A percentile compares a stretch with the other conserved stretches of the same genome.
Conservation (phyloP, 2,797 vertebrate genomes). For the Psittacula echo region DNA sequence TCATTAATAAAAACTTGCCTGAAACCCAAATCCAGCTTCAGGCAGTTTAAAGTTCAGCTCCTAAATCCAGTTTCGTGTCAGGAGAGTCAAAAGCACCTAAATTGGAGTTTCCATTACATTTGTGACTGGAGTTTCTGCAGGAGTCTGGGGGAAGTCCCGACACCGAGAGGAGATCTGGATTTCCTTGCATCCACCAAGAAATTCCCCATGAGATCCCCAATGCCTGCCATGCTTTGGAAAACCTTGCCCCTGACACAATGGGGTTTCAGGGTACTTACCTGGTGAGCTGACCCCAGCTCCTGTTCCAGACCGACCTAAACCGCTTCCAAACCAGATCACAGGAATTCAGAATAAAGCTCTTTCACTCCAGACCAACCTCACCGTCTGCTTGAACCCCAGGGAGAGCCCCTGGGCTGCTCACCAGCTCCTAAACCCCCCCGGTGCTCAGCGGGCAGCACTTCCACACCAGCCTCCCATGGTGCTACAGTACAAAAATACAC, state of each 20-base stretch:
- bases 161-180: background rate
- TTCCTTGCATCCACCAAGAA: background rate
- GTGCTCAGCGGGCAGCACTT: rapidly evolving
- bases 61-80: background rate
- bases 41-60: background rate
- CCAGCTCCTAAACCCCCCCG: rapidly evolving
- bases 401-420: rapidly evolving
- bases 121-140: background rate
- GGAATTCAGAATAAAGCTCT: background rate
- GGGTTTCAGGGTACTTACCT: background rate
- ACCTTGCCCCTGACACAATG: rapidly evolving
- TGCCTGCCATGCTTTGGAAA: rapidly evolving
- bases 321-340: background rate
- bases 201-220: background rate
- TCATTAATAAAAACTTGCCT: background rate
- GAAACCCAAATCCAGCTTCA: background rate
- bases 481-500: background rate
- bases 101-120: rapidly evolving
- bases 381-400: rapidly evolving
- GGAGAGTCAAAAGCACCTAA: background rate
- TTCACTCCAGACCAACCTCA: background rate
- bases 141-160: rapidly evolving
- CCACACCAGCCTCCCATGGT: rapidly evolving
- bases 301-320: background rate
- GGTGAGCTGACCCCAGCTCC: background rate